phyloP scores from a whole-genome alignment of 2,113 vertebrate species.

The Oreocharis arfaki region DNA sequence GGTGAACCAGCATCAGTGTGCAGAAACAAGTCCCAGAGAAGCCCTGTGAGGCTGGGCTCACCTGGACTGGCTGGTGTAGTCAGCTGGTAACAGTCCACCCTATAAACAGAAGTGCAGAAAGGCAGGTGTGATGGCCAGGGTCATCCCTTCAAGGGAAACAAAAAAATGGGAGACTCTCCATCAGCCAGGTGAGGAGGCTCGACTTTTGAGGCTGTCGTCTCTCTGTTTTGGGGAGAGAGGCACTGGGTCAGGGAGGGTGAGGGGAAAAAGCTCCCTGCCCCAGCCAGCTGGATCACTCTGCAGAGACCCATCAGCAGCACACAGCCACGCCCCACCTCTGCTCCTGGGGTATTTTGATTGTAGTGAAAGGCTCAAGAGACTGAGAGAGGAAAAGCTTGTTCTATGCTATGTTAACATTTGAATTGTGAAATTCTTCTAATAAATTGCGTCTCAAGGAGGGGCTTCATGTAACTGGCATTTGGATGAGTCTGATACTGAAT shows the following conservation, averaged over 20 bases:
- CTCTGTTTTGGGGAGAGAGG: neutral
- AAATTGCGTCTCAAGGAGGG: neutral
- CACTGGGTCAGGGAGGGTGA: neutral
- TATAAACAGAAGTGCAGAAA: neutral
- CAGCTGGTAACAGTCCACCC: neutral
- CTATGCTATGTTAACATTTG: neutral
- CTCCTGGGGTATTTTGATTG: neutral
- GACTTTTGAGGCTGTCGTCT: neutral
- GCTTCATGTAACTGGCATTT: neutral
- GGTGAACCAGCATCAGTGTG: neutral
- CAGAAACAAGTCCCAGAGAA: neutral
- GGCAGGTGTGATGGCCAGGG: neutral
- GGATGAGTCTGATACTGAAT: neutral
- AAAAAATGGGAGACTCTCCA: neutral
- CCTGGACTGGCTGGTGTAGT: neutral
- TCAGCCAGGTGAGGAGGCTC: neutral
- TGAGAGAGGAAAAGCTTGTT: neutral
- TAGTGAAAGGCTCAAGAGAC: neutral
- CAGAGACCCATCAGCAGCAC: neutral
- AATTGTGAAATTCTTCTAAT: neutral
- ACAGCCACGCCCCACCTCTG: accelerated
- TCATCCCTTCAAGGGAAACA: neutral
- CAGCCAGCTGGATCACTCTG: neutral
- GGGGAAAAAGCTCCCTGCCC: neutral
- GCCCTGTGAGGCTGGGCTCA: neutral